phyloP scores from a whole-genome alignment of 1,140 invertebrate genomes.

The Aphaenogaster rudis region DNA sequence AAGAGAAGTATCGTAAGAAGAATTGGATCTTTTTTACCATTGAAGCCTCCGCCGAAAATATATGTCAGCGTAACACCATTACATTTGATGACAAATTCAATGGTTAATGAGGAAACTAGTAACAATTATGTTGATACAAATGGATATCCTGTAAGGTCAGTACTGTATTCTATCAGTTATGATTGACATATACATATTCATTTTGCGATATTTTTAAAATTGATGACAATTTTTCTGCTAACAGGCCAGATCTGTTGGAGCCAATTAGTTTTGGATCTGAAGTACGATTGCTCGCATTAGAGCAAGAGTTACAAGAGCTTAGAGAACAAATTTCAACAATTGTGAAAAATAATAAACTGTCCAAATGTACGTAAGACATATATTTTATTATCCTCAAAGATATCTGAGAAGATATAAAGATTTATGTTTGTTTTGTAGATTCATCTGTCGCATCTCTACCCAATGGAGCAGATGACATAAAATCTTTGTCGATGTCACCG shows the following conservation, averaged over 20 bases:
- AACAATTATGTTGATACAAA: slow-evolving; percentile 76
- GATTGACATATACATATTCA: slow-evolving; percentile 36
- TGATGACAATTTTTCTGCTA: slow-evolving; percentile 79
- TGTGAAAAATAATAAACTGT: slow-evolving; percentile 81
- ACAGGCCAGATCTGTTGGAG: slow-evolving; percentile 85
- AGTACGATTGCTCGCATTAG: slow-evolving; percentile 84
- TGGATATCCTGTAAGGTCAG: slow-evolving; percentile 80
- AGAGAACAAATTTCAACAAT: slow-evolving; percentile 85
- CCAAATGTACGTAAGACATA: slow-evolving; percentile 73
- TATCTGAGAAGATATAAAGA: slow-evolving; percentile 38
- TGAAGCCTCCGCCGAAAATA: slow-evolving; percentile 85
- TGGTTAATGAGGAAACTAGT: slow-evolving; percentile 84
- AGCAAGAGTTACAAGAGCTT: slow-evolving; percentile 85
- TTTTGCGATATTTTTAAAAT: slow-evolving; percentile 56
- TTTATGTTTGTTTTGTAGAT: slow-evolving; percentile 59
- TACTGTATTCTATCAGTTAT: slow-evolving; percentile 12
- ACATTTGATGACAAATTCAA: slow-evolving; percentile 86
- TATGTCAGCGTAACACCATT: slow-evolving; percentile 86
- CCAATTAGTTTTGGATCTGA: slow-evolving; percentile 86
- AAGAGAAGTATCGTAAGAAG: slow-evolving; percentile 84
- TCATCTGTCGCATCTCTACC: slow-evolving; percentile 76
- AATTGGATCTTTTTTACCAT: slow-evolving; percentile 85
- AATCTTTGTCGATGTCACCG: slow-evolving; percentile 65
- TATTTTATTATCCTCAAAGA: not conserved
- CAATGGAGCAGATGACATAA: slow-evolving; percentile 73